Evolutionary conservation across 1,140 invertebrate genomes (phyloP).

Genomic region (Euwallacea fornicatus): DNA sequence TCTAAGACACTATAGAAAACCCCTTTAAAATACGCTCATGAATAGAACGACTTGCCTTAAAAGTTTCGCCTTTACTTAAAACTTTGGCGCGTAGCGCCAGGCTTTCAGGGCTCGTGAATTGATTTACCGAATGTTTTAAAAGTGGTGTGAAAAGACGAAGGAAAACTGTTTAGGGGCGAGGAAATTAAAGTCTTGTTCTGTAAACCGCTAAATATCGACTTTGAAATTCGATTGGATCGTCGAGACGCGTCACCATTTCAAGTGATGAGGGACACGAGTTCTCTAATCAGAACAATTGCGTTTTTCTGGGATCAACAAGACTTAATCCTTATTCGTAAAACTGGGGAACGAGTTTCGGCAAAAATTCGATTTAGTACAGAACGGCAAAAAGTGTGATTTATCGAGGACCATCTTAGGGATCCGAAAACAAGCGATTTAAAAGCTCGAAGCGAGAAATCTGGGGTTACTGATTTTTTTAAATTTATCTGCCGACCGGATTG

Average conservation of each 20-base stretch:
- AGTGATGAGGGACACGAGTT: not conserved
- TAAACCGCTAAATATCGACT: not conserved
- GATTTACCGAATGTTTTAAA: slow-evolving; percentile 16
- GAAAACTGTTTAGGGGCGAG: not conserved
- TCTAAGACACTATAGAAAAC: slow-evolving; percentile 5
- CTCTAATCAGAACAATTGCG: not conserved
- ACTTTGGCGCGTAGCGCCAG: slow-evolving; percentile 12
- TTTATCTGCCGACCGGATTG: slow-evolving; percentile 17
- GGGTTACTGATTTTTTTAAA: slow-evolving; percentile 25
- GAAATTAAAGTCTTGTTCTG: not conserved
- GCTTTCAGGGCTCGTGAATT: slow-evolving; percentile 12
- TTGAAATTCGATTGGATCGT: no score
- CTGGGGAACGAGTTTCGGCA: slow-evolving; percentile 6
- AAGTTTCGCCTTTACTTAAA: slow-evolving; percentile 19
- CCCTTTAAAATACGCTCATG: slow-evolving; percentile 13
- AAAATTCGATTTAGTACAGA: slow-evolving; percentile 17
- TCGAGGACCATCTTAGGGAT: slow-evolving; percentile 14
- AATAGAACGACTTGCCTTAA: slow-evolving; percentile 14
- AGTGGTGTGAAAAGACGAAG: slow-evolving; percentile 3
- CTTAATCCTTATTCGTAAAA: slow-evolving; percentile 13
- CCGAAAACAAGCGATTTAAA: slow-evolving; percentile 25
- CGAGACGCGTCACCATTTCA: no score
- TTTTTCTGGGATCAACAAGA: not conserved
- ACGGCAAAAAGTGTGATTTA: slow-evolving; percentile 20
- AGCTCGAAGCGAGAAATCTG: slow-evolving; percentile 26